Evolutionary conservation across 1,140 invertebrate genomes (phyloP).

Genomic region (Penaeus indicus): DNA sequence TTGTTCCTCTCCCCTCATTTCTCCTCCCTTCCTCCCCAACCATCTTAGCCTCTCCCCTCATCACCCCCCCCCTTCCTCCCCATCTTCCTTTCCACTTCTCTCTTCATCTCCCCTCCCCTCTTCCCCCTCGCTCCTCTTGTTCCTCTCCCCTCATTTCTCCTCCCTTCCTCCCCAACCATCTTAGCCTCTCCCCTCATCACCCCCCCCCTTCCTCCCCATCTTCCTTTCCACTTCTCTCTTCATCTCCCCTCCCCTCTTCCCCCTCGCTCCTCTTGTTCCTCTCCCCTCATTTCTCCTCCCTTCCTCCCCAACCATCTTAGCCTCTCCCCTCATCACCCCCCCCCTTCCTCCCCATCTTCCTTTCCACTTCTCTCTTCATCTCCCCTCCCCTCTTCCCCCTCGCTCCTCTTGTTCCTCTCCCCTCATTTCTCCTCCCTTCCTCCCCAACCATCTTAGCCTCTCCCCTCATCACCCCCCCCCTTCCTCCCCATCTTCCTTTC

Average conservation of each 20-base stretch:
- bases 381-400: too few species aligned
- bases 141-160: background rate
- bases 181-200: background rate
- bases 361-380: background rate
- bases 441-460: background rate
- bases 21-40: background rate
- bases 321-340: background rate
- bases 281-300: background rate
- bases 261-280: background rate
- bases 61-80: background rate
- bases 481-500: background rate
- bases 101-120: background rate
- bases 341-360: background rate
- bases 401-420: background rate
- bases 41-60: background rate
- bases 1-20: background rate
- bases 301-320: too few species aligned
- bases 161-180: background rate
- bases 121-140: background rate
- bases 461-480: background rate
- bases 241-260: background rate
- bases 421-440: slow-evolving; percentile 3
- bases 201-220: background rate
- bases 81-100: background rate
- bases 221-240: background rate